Evolutionary conservation across 2,888 invertebrate genomes (phyloP), one percentile per base, ranked within the genome.

Genomic region (Augochlorella aurata): DNA sequence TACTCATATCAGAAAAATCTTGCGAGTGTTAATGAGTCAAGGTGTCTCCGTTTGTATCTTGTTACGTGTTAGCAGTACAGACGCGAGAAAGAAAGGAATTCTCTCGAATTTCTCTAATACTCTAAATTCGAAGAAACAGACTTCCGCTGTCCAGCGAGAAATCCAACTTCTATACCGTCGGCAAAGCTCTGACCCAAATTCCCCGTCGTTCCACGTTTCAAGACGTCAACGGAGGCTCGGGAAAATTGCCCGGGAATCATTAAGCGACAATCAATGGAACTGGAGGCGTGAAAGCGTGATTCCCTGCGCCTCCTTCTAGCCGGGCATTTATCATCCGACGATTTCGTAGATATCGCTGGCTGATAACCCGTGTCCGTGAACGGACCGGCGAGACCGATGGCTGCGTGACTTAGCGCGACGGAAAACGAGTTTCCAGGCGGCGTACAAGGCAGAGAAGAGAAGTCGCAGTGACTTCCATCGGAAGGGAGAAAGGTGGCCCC

Each of bases 401-500:
- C 21, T 54, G 54, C 21, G 21, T 21, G 54, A 21, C 12, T 21
- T 52, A 5, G 38, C 29, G 24, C 29, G 29, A 16, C 18, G 66
- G 44, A 71, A 54, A 81, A 81, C 75, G 63, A 45, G 80, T 75
- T 82, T 79, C 38, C 61, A 38, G 10, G 16, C n/a, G 29, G 49
- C 50, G 69, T 44, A 54, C 67, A 45, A 76, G 72, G 61, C 14
- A 67, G 54, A 66, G 65, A 2, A 21, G 61, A 69, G 76, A 29
- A 68, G 69, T 49, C 70, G 61, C 61, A 21, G 54, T 68, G 76
- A 69, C 75, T 77, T 58, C 82, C 81, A 74, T 81, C 79, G 87
- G 81, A 72, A 87, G 87, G 80, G 85, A 87, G 87, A 87, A 85
- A 87, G 88, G 83, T 63, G 69, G 45, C 16, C n/a, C 9, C 45